A percentile compares a stretch with the other conserved stretches of the same genome.
phyloP scores from a whole-genome alignment of 2,797 vertebrate species.

The Gambelia wislizenii region DNA sequence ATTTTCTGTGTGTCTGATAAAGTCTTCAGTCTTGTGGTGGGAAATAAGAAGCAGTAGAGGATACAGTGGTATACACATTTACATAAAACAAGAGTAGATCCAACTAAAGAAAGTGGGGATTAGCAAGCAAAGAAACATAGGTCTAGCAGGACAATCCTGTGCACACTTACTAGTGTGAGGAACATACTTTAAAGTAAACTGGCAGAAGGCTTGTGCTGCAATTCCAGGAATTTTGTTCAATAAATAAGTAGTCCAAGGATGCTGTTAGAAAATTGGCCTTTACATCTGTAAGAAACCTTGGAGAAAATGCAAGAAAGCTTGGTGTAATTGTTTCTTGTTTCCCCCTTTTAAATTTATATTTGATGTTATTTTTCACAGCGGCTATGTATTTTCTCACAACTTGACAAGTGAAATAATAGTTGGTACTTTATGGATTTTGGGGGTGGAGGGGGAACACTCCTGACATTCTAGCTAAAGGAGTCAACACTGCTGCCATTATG shows the following conservation, averaged over 20 bases:
- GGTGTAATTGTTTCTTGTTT: background rate
- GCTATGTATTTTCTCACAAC: background rate
- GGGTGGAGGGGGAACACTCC: background rate
- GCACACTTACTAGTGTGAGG: background rate
- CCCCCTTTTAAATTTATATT: background rate
- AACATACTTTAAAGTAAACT: background rate
- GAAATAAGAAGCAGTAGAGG: background rate
- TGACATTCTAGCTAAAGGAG: constrained; percentile 10
- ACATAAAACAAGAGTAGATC: background rate
- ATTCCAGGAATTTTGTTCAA: background rate
- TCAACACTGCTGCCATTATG: background rate
- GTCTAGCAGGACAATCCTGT: background rate
- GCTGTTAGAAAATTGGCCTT: background rate
- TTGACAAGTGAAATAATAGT: constrained; percentile 23
- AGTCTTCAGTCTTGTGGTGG: background rate
- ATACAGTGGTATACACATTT: background rate
- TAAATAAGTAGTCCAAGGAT: background rate
- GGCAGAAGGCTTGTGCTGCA: background rate
- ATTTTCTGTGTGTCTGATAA: too few species aligned
- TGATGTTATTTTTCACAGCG: background rate
- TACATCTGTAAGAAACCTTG: background rate
- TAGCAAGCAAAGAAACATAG: background rate
- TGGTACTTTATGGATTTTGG: background rate
- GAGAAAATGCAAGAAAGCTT: background rate
- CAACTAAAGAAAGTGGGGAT: background rate